Base-by-base conservation (phyloP, 2,113 vertebrate genomes). In the Ornithorhynchus anatinus region DNA sequence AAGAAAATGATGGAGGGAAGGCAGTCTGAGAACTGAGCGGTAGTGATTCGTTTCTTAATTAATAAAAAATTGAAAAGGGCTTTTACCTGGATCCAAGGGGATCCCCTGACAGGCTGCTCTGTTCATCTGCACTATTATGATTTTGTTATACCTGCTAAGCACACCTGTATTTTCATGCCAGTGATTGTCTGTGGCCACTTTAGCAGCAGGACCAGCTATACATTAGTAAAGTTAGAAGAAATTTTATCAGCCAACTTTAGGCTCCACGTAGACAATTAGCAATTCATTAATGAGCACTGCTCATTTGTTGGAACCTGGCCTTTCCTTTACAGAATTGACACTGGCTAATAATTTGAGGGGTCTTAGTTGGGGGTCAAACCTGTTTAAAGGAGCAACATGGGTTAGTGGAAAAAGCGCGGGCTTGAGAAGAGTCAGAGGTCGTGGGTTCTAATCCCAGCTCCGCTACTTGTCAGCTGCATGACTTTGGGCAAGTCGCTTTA, bases 111-210 rank as follows among this genome's bases (percentile, higher is more conserved):
- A 81, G 84, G 67, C 70, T 72, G 69, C 80, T 81, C 56, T 25
- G 72, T 76, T 71, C 87, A 92, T 82, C 87, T 91, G 85, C 59
- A 70, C 58, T 69, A 77, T 70, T 42, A 77, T 42, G 9, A 1
- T 40, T 57, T 75, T 70, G 59, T 81, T 74, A 23, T 32, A 64
- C 51, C 70, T 84, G 47, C 74, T 77, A 40, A 88, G 77, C 75
- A 84, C 77, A 91, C 79, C 82, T 84, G 88, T 72, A 84, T 51
- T 50, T 81, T 80, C 75, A 81, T 77, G 69, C 33, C 39, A 59
- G 0, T 19, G 23, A 73, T 87, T 87, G 72, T 67, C 75, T 50
- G 61, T 82, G 74, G 75, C 63, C 25, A 43, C 48, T 3, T 1
- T 3, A 65, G 27, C 3, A 73, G 70, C 51, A 75, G 36, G 32